Percentiles rank a stretch among this genome's conserved stretches.
phyloP scores from a whole-genome alignment of 2,113 vertebrate species.

The Athene noctua region DNA sequence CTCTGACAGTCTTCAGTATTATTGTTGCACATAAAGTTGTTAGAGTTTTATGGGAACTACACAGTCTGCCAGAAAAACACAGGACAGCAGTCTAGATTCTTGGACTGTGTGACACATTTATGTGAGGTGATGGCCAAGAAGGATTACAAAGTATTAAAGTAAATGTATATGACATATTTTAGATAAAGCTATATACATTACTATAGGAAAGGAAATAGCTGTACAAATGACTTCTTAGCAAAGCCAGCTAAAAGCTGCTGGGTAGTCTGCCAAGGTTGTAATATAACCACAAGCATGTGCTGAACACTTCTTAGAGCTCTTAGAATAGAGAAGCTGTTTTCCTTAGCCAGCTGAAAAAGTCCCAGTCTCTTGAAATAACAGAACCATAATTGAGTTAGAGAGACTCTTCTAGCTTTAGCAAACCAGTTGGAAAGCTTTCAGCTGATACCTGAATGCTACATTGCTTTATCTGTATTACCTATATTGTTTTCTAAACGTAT shows the following conservation, averaged over 20 bases:
- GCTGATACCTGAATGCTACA: background rate
- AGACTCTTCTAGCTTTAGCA: conserved; percentile 17
- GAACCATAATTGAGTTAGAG: conserved; percentile 36
- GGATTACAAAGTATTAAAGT: conserved; percentile 36
- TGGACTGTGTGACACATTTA: background rate
- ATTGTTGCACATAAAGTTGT: background rate
- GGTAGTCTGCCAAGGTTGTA: conserved; percentile 38
- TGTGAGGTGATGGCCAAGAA: conserved; percentile 33
- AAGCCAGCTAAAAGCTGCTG: conserved; percentile 33
- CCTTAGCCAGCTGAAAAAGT: conserved; percentile 35
- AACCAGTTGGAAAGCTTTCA: background rate
- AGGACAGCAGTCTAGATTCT: background rate
- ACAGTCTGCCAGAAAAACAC: background rate
- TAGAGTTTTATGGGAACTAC: background rate
- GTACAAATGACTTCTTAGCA: conserved; percentile 47
- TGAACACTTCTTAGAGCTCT: conserved; percentile 44
- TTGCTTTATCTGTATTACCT: background rate
- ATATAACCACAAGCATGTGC: conserved; percentile 38
- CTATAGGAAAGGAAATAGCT: conserved; percentile 38
- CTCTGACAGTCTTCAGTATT: background rate
- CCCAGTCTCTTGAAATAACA: conserved; percentile 42
- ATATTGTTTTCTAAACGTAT: background rate
- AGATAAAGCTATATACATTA: conserved; percentile 34
- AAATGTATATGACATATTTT: background rate
- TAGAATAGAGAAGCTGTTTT: conserved; percentile 45